A percentile compares a stretch with the other conserved stretches of the same genome.
phyloP scores from a whole-genome alignment of 2,888 invertebrate genomes.

The Helleia helle region DNA sequence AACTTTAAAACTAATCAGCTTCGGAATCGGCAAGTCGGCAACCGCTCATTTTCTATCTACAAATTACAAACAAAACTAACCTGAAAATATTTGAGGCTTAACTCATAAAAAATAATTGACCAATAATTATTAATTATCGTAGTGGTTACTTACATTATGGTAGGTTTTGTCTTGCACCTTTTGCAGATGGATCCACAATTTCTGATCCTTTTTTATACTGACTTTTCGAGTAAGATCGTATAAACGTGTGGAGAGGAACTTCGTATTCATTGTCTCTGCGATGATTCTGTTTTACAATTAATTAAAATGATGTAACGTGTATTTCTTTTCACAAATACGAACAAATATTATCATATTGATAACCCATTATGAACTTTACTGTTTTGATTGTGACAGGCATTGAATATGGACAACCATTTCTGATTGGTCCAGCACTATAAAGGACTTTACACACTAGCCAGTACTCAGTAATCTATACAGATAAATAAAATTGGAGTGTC shows the following conservation, averaged over 20 bases:
- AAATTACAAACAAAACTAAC: no score
- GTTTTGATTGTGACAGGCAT: neutral
- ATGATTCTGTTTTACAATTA: constrained; percentile 18
- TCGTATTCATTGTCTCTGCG: constrained; percentile 36
- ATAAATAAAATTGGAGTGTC: no score
- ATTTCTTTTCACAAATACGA: constrained; percentile 33
- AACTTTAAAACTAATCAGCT: no score
- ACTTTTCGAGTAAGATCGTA: constrained; percentile 30
- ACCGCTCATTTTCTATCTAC: no score
- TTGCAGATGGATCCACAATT: constrained; percentile 23
- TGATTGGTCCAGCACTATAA: no score
- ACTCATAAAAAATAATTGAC: neutral
- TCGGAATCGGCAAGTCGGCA: no score
- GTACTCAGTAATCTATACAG: no score
- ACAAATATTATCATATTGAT: constrained; percentile 47
- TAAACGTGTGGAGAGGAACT: constrained; percentile 35
- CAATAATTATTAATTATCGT: no score
- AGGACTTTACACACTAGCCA: no score
- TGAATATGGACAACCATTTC: neutral
- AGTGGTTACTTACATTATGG: constrained; percentile 50
- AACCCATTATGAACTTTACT: constrained; percentile 59
- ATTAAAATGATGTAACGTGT: constrained; percentile 10
- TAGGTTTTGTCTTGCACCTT: constrained; percentile 37
- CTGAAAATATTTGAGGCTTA: neutral
- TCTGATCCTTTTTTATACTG: constrained; percentile 26